Conservation (phyloP, 1,140 invertebrate species). For the Anagrus nilaparvatae region DNA sequence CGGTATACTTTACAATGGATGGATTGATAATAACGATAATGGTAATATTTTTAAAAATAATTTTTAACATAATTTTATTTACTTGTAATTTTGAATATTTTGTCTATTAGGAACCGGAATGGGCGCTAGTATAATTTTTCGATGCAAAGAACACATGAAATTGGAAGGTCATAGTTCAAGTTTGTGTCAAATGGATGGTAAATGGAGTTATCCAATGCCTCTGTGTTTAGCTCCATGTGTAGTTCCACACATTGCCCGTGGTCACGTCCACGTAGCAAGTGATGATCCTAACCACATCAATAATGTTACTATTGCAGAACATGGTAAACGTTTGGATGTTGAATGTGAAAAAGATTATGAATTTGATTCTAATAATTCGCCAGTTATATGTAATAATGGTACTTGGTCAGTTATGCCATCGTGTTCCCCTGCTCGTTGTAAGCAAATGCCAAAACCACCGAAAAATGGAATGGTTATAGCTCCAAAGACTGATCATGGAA, state of each 20-base stretch:
- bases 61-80: neutral
- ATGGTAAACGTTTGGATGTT: conserved; percentile 76
- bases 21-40: conserved; percentile 84
- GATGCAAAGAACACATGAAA: conserved; percentile 87
- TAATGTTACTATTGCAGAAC: conserved; percentile 58
- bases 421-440: conserved; percentile 82
- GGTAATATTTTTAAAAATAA: conserved; percentile 28
- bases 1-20: conserved; percentile 85
- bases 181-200: conserved; percentile 83
- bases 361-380: conserved; percentile 61
- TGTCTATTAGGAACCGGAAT: conserved; percentile 62
- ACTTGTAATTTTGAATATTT: too few relatives aligned
- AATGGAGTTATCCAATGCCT: conserved; percentile 86
- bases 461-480: conserved; percentile 91
- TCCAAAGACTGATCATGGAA: conserved; percentile 89
- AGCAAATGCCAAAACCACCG: conserved; percentile 75
- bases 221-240: conserved; percentile 86
- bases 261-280: conserved; percentile 53
- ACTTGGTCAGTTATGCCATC: conserved; percentile 90
- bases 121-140: conserved; percentile 85
- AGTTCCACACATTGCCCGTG: conserved; percentile 78
- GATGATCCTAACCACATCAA: conserved; percentile 33
- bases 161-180: conserved; percentile 81
- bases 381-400: conserved; percentile 84
- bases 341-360: conserved; percentile 83